Percentiles rank a stretch among this genome's conserved stretches.
phyloP scores from a whole-genome alignment of 1,140 invertebrate species.

The Drosophila funebris region DNA sequence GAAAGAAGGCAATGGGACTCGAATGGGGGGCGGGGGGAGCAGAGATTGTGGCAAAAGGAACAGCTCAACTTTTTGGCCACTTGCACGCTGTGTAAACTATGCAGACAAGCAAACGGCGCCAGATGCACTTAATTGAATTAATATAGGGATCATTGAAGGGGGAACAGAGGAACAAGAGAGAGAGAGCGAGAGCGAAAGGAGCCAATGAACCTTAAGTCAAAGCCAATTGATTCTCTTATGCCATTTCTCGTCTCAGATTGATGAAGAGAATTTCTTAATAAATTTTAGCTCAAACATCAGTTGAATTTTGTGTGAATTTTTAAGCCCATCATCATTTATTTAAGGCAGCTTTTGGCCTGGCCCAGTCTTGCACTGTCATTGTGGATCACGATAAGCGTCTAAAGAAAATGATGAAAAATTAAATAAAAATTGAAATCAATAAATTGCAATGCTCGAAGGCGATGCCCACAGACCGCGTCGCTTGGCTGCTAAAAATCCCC shows the following conservation, averaged over 20 bases:
- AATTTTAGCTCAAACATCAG: constrained; percentile 37
- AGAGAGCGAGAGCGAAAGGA: constrained; percentile 8
- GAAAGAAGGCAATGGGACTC: too few relatives aligned
- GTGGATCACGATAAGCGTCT: constrained; percentile 41
- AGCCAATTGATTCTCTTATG: constrained; percentile 37
- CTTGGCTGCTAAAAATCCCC: constrained; percentile 32
- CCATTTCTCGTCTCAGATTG: constrained; percentile 14
- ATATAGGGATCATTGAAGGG: background rate
- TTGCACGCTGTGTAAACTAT: constrained; percentile 21
- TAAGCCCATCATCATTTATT: constrained; percentile 67
- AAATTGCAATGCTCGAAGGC: constrained; percentile 60
- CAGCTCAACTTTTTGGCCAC: constrained; percentile 18
- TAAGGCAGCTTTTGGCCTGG: constrained; percentile 19
- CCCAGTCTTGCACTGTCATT: constrained; percentile 20
- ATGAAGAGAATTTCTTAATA: constrained; percentile 46
- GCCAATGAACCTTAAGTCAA: constrained; percentile 55
- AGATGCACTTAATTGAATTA: constrained; percentile 45
- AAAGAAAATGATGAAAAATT: constrained; percentile 57
- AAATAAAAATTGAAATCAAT: constrained; percentile 72
- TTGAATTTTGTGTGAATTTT: constrained; percentile 38
- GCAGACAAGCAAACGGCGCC: constrained; percentile 32
- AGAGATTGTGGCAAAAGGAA: background rate
- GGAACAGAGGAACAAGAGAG: too few relatives aligned
- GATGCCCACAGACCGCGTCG: background rate
- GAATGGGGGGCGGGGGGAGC: background rate